Conservation (phyloP, 2,797 vertebrate species). For the Myripristis jacobus region DNA sequence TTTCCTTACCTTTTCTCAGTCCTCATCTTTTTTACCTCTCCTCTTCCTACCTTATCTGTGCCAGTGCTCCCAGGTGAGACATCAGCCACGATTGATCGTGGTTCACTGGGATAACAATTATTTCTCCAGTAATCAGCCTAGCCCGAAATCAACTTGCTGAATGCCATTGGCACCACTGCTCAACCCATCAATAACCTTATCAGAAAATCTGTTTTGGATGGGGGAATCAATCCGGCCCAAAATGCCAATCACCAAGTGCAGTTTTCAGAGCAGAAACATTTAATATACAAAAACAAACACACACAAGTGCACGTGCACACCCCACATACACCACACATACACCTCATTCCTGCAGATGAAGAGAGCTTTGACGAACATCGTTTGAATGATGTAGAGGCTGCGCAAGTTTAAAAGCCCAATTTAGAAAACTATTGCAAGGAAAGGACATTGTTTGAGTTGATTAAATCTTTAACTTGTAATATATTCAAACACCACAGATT, state of each 20-base stretch:
- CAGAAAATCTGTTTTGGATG: constrained; percentile 88
- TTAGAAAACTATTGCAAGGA: background rate
- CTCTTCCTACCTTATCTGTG: constrained; percentile 51
- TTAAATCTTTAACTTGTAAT: too few species aligned
- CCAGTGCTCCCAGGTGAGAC: constrained; percentile 72
- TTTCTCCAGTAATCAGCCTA: constrained; percentile 95
- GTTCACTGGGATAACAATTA: constrained; percentile 96
- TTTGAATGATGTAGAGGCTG: too few species aligned
- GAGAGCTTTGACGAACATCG: too few species aligned
- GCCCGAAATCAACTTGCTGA: constrained; percentile 89
- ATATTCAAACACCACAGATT: too few species aligned
- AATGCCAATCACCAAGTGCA: constrained; percentile 86
- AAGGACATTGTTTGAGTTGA: background rate
- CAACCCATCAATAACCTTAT: constrained; percentile 92
- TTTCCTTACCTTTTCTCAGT: background rate
- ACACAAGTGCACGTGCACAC: constrained; percentile 15
- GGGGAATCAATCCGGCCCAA: constrained; percentile 88
- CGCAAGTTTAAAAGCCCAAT: too few species aligned
- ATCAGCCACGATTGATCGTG: constrained; percentile 93
- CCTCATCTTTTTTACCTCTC: constrained; percentile 45
- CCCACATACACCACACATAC: rapidly evolving
- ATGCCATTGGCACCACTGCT: constrained; percentile 87
- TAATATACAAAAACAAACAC: constrained; percentile 32
- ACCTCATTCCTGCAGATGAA: background rate
- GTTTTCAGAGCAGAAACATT: constrained; percentile 79